Evolutionary conservation across 2,888 invertebrate species (phyloP).

Genomic region (Drosophila birchii): DNA sequence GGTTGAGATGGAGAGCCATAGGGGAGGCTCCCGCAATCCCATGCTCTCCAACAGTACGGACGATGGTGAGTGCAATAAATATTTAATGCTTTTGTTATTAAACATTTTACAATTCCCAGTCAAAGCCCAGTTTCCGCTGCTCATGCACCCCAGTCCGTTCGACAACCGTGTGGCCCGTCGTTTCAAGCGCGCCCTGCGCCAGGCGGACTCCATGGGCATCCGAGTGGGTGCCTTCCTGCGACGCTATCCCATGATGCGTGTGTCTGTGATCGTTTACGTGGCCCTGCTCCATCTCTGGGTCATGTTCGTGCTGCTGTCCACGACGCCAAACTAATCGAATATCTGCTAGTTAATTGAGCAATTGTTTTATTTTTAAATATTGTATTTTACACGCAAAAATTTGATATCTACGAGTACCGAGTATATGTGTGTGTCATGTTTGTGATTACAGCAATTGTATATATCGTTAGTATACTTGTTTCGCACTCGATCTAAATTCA

Average conservation of each 20-base stretch:
- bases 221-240: conserved; percentile 92
- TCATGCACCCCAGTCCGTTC: conserved; percentile 90
- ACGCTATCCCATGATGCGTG: conserved; percentile 92
- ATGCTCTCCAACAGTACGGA: conserved; percentile 88
- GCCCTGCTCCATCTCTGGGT: conserved; percentile 94
- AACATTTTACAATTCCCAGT: conserved; percentile 79
- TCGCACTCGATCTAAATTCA: conserved; percentile 46
- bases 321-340: conserved; percentile 82
- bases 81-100: not conserved
- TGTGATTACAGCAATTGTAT: conserved; percentile 31
- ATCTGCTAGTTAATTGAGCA: conserved; percentile 41
- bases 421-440: conserved; percentile 42
- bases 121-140: conserved; percentile 89
- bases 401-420: conserved; percentile 34
- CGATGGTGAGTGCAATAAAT: conserved; percentile 85
- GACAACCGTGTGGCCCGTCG: conserved; percentile 90
- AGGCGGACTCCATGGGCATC: conserved; percentile 91
- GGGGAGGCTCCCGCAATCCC: conserved; percentile 64
- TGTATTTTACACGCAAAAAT: conserved; percentile 57
- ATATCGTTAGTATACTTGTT: conserved; percentile 35
- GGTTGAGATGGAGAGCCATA: conserved; percentile 59
- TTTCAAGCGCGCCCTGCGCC: conserved; percentile 91
- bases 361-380: conserved; percentile 57
- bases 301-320: conserved; percentile 91
- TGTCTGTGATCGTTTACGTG: conserved; percentile 94